Conservation (phyloP, 2,113 vertebrate genomes). For the Elephantulus edwardii region DNA sequence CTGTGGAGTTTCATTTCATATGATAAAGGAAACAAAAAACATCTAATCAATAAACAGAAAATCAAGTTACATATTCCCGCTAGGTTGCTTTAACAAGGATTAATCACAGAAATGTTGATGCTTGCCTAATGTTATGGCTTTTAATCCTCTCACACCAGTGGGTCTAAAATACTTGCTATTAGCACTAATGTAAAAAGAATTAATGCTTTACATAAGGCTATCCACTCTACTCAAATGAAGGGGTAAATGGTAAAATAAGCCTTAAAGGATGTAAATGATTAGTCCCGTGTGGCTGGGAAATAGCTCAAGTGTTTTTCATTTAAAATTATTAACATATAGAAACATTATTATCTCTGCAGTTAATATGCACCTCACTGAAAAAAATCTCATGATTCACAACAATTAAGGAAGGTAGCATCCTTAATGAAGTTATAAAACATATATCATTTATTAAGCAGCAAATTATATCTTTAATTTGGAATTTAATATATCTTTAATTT, state of each 20-base stretch:
- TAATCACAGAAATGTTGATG: slow-evolving; percentile 77
- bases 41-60: slow-evolving; percentile 82
- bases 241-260: slow-evolving; percentile 82
- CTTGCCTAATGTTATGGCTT: slow-evolving; percentile 75
- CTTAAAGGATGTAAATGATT: slow-evolving; percentile 81
- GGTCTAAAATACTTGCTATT: slow-evolving; percentile 77
- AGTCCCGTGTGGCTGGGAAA: slow-evolving; percentile 78
- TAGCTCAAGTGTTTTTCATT: slow-evolving; percentile 82
- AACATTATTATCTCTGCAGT: slow-evolving; percentile 85
- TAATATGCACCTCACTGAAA: slow-evolving; percentile 82
- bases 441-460: slow-evolving; percentile 82
- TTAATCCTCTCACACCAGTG: slow-evolving; percentile 82
- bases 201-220: slow-evolving; percentile 73
- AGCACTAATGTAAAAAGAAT: slow-evolving; percentile 79
- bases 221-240: slow-evolving; percentile 76
- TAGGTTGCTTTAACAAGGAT: slow-evolving; percentile 76
- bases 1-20: slow-evolving; percentile 68
- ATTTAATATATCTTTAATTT: slow-evolving; percentile 80
- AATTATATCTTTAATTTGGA: slow-evolving; percentile 82
- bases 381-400: slow-evolving; percentile 81
- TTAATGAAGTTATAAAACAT: slow-evolving; percentile 82
- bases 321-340: slow-evolving; percentile 86
- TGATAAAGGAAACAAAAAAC: slow-evolving; percentile 72
- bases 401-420: slow-evolving; percentile 80
- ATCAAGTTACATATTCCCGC: slow-evolving; percentile 76